Base-by-base conservation (phyloP, 2,113 vertebrate genomes). In the Oncorhynchus nerka region DNA sequence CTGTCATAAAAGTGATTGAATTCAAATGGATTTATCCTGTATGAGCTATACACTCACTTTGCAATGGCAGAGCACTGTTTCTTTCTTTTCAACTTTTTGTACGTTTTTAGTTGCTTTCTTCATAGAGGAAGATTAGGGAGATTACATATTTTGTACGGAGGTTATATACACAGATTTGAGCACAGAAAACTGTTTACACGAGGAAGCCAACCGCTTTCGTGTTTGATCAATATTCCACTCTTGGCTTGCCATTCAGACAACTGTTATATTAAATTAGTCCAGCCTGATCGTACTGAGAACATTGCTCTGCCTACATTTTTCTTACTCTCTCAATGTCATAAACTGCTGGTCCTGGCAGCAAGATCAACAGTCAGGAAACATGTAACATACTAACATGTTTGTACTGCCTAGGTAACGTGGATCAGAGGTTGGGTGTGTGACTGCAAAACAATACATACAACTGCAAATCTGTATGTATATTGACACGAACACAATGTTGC, bases 401-500 rank as follows among this genome's bases (percentile, higher is more conserved):
- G 39, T 70, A 67, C 71, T 74, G 59, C 62, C 20, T 51, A 68
- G 74, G 13, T 32, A 77, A 70, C 67, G 69, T 79, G 55, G 68
- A 28, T 68, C 55, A 57, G 3, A 57, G 24, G 64, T 75, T 61
- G 66, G n/a, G 48, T 79, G 74, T 75, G 74, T 45, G 39, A 80
- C 67, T 68, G 79, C 79, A 79, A 74, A 74, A 30, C 57, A 79
- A 74, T 85, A 79, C 74, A 79, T 80, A 68, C 32, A 75, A 67
- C 39, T 39, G 76, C 51, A 71, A 76, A 62, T 86, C 70, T 85
- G 83, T 89, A 85, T 87, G 79, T 87, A 85, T 79, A 81, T 78
- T 66, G 82, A 78, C 76, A 83, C 72, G 78, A 84, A 79, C 89
- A 90, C 89, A 79, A 90, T 74, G 87, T 80, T 92, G 90, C 88